Conservation (phyloP, 1,140 invertebrate species). For the Oryzaephilus surinamensis region DNA sequence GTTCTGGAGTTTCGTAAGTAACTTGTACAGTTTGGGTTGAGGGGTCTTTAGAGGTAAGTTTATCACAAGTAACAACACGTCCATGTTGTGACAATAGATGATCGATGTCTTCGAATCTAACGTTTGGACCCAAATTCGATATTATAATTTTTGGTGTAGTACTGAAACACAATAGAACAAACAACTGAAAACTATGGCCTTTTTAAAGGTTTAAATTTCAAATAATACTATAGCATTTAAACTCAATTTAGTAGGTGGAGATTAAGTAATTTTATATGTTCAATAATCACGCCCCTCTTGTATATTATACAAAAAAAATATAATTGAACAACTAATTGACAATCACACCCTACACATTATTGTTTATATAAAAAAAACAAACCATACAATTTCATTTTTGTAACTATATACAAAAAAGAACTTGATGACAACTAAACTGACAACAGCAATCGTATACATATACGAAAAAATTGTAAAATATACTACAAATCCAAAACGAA, state of each 20-base stretch:
- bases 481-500: too few species aligned
- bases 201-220: neutral
- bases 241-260: too few species aligned
- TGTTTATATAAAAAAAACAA: too few species aligned
- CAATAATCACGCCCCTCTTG: too few species aligned
- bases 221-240: neutral
- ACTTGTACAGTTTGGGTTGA: constrained; percentile 69
- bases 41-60: constrained; percentile 64
- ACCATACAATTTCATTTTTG: too few species aligned
- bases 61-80: constrained; percentile 74
- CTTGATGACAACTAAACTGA: too few species aligned
- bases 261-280: neutral
- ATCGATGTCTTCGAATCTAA: constrained; percentile 76
- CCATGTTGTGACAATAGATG: constrained; percentile 68
- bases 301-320: too few species aligned
- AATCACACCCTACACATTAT: too few species aligned
- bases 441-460: too few species aligned
- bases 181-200: neutral
- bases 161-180: constrained; percentile 44
- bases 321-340: too few species aligned
- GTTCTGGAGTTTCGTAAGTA: constrained; percentile 77
- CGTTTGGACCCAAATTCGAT: constrained; percentile 72
- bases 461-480: too few species aligned
- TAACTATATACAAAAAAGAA: too few species aligned
- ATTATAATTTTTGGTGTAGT: constrained; percentile 72